Base-by-base conservation (phyloP, 2,797 vertebrate genomes). In the Picus viridis region DNA sequence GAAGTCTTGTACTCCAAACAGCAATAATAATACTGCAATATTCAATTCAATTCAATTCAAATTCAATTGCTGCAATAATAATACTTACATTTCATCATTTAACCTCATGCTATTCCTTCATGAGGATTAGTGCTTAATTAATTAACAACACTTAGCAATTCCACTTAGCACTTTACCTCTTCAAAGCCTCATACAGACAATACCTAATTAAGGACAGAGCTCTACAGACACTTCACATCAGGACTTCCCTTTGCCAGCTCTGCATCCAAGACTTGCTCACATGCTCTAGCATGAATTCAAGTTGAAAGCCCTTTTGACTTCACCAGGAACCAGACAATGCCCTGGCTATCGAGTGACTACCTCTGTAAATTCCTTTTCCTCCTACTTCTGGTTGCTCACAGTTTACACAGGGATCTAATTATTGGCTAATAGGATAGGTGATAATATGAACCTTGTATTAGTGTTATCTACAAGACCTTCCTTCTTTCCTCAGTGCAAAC, bases 131-230 rank as follows among this genome's bases (percentile, higher is more conserved):
- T 61, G 91, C 84, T 90, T 94, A 96, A 97, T 97, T 96, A 97
- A 94, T 96, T 96, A 96, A 80, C 82, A 95, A 93, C 94, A 96
- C 95, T 95, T 94, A 94, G 91, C 68, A 74, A 91, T 97, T 93
- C 93, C 93, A 95, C 94, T 95, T 79, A 95, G 87, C 62, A 67
- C 83, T 94, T 94, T 93, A 89, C 89, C 91, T 95, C 94, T 95
- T 97, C 93, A 96, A 95, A 96, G 89, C 76, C 26, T 69, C 29
- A 0, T 84, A 90, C 87, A 62, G 7, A 93, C 76, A 83, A 77
- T 94, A 83, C 43, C 95, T 94, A 95, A 97, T 94, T 95, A 96
- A 95, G 89, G 72, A 75, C 86, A 95, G 81, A 93, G 73, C 91
- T 94, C 67, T 9, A 2, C 85, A 95, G 79, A 94, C 74, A 67